These are phyloP conservation scores for Myiozetetes cayanensis DNA, from an alignment of 2,113 vertebrate genomes.

Conservation along the genomic window DNA sequence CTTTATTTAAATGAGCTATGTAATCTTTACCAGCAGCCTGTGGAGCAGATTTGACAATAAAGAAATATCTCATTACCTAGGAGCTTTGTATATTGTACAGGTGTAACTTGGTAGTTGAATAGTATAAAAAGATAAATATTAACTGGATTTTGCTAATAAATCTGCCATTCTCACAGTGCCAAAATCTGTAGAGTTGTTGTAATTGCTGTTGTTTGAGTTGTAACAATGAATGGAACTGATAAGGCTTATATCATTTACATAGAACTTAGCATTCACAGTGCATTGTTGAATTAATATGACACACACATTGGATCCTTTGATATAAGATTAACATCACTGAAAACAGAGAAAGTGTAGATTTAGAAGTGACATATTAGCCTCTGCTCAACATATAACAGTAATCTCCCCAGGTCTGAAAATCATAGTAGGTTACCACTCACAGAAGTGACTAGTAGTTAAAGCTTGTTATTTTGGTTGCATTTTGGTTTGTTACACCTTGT, in stretches of 20 bases:
- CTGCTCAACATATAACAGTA: not conserved
- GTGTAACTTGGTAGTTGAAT: slow-evolving; percentile 44
- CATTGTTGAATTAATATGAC: slow-evolving; percentile 66
- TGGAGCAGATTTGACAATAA: slow-evolving; percentile 67
- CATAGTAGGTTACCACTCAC: not conserved
- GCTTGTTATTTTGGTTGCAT: not conserved
- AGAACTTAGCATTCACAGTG: slow-evolving; percentile 34
- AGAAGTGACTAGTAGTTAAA: not conserved
- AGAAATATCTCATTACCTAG: slow-evolving; percentile 70
- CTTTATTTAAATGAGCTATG: slow-evolving; percentile 68
- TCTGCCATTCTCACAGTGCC: slow-evolving; percentile 48
- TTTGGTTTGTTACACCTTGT: not conserved
- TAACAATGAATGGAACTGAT: slow-evolving; percentile 71
- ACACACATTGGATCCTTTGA: slow-evolving; percentile 44
- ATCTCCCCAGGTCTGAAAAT: slow-evolving; percentile 24
- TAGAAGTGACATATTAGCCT: not conserved
- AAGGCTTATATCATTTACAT: slow-evolving; percentile 70
- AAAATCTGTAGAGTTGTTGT: slow-evolving; percentile 63
- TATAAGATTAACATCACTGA: slow-evolving; percentile 66
- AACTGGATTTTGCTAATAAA: slow-evolving; percentile 67
- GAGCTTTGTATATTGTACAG: slow-evolving; percentile 58
- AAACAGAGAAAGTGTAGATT: slow-evolving; percentile 33
- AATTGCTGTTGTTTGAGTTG: slow-evolving; percentile 74
- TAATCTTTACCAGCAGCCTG: slow-evolving; percentile 69
- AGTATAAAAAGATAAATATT: slow-evolving; percentile 68